phyloP scores from a whole-genome alignment of 2,113 vertebrate genomes.

The Marcusenius ussheri region DNA sequence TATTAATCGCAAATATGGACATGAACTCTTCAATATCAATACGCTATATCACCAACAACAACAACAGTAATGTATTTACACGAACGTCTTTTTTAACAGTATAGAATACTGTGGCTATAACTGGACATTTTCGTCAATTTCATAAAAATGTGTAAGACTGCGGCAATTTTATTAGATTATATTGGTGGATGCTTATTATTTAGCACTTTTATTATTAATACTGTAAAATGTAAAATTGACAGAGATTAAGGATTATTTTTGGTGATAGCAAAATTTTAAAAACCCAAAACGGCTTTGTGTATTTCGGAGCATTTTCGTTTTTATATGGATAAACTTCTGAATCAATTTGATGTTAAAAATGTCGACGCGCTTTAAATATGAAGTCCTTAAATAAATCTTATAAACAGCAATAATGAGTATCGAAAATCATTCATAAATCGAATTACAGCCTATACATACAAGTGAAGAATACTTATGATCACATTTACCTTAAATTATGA shows the following conservation, averaged over 20 bases:
- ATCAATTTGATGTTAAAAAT: background rate
- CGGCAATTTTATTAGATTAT: background rate
- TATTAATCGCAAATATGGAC: background rate
- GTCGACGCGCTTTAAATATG: background rate
- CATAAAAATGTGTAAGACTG: background rate
- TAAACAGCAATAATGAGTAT: background rate
- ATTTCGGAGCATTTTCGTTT: background rate
- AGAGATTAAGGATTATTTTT: background rate
- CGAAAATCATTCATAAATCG: background rate
- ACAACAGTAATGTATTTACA: background rate
- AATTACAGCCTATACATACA: background rate
- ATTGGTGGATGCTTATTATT: background rate
- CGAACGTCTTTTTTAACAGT: background rate
- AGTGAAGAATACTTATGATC: background rate
- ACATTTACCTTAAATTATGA: background rate
- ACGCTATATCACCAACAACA: background rate
- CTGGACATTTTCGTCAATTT: background rate
- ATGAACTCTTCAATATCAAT: background rate
- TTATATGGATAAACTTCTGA: background rate
- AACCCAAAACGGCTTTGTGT: background rate
- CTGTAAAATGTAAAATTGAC: background rate
- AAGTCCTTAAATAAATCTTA: background rate
- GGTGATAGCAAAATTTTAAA: background rate
- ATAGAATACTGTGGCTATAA: background rate
- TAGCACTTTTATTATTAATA: background rate